Evolutionary conservation across 2,797 vertebrate genomes (phyloP).

Genomic region (Hylomyscus alleni): DNA sequence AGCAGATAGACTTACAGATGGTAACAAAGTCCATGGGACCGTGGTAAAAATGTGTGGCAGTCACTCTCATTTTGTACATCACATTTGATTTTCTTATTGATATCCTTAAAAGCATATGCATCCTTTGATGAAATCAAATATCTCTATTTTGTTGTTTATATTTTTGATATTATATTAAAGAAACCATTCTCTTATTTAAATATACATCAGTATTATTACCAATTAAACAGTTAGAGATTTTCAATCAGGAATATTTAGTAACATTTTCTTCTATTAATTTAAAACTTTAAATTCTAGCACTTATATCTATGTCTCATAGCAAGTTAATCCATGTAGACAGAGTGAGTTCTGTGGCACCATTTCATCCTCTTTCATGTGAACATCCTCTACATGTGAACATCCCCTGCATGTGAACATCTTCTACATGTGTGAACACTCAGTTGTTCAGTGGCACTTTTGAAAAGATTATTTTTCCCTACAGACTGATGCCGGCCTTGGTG

Average conservation of each 20-base stretch:
- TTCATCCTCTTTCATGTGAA: not conserved
- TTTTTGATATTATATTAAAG: conserved; percentile 17
- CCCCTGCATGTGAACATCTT: not conserved
- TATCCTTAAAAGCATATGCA: not conserved
- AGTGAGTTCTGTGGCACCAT: not conserved
- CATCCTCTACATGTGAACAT: not conserved
- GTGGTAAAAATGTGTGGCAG: not conserved
- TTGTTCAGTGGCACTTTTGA: not conserved
- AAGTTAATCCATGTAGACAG: not conserved
- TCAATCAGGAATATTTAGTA: not conserved
- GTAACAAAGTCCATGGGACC: not conserved
- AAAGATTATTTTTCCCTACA: not conserved
- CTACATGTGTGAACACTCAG: not conserved
- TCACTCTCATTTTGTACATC: conserved; percentile 2
- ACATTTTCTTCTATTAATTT: not conserved
- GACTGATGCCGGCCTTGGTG: not conserved
- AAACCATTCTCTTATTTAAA: not conserved
- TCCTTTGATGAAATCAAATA: not conserved
- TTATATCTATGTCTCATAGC: not conserved
- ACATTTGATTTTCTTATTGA: conserved; percentile 34
- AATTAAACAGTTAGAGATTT: not conserved
- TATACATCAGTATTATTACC: not conserved
- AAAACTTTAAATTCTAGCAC: not conserved
- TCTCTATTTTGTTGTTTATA: conserved; percentile 18
- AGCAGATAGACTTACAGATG: not conserved